Base-by-base conservation (phyloP, 2,888 invertebrate genomes). In the Notodonta dromedarius region DNA sequence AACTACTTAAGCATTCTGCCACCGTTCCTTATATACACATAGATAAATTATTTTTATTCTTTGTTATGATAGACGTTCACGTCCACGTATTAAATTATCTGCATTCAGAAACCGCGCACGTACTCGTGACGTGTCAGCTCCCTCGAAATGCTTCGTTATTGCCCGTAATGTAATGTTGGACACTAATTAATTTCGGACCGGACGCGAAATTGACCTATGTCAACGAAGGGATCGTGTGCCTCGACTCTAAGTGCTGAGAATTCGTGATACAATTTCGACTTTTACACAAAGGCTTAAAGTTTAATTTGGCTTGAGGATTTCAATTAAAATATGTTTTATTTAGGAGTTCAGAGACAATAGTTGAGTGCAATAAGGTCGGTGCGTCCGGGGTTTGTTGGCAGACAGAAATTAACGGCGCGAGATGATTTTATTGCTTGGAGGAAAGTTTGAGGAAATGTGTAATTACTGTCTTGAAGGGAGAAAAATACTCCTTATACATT, bases 181-280 rank as follows among this genome's bases (percentile, higher is more conserved):
- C 80, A 78, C 81, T 85, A 88, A 88, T 90, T 91, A 88, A 87
- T 88, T 87, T 85, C 67, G 76, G 78, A 71, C 78, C 83, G 81
- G 82, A 79, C 78, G 78, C 80, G 72, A 79, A 88, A 86, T 86
- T 89, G 86, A 87, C 87, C 87, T 84, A 79, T 79, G 82, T 76
- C 77, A 79, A 71, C 64, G 64, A 58, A 53, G 40, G 35, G 61
- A 58, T 62, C 56, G 59, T 39, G 62, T 61, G 62, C 59, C 61
- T 59, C 65, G 56, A 58, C 63, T 66, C 60, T 65, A 67, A 63
- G 61, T 57, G 40, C 32, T 16, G 5, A 14, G 35, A 53, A 5
- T 12, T 44, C 2, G 6, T 56, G 50, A 59, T 63, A 57, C 12
- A 70, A 60, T 66, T 57, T 61, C 14, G n/a, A 62, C 77, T 61